Base-by-base conservation (phyloP, 2,113 vertebrate genomes). In the Edolisoma coerulescens region DNA sequence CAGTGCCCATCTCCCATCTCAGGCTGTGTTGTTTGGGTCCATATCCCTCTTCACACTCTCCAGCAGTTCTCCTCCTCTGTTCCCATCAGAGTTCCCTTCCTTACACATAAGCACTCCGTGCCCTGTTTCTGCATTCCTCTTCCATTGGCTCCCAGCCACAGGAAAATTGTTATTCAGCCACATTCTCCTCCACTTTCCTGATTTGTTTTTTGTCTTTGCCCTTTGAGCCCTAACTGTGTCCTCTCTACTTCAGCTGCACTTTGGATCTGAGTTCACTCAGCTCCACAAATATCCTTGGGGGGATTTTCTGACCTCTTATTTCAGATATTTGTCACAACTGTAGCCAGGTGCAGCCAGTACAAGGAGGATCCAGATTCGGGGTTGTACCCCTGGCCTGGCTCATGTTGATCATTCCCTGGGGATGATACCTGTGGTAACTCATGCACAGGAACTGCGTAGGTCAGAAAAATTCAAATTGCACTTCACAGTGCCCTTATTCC, bases 41-140 rank as follows among this genome's bases (percentile, higher is more conserved):
- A 32, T 12, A 9, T 17, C 42, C 30, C 56, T 44, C 35, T 60
- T 52, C 11, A 13, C 8, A 56, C 7, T 11, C 27, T 6, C 11
- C 16, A 81, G 35, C 28, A 61, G 9, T n/a, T 68, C 20, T 74
- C 30, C 13, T 71, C 19, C 56, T 81, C 44, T 59, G 24, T 52
- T 12, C 5, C 13, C 11, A 35, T 23, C 35, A 39, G 15, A 54
- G 30, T 30, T 28, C 11, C 16, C 24, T 84, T 63, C 12, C 33
- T 65, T 67, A 5, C 7, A 6, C 7, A 3, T 6, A 28, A 83
- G 22, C 14, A 6, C 15, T 41, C 2, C 0, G 0, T 61, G 18
- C 16, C 45, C 49, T 53, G 8, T 65, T 81, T 30, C 73, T 89
- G 39, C 8, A 17, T 67, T 84, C 14, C 13, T 50, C 53, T 87